Base-by-base conservation (phyloP, 2,797 vertebrate genomes). In the Zenarchopterus dispar region DNA sequence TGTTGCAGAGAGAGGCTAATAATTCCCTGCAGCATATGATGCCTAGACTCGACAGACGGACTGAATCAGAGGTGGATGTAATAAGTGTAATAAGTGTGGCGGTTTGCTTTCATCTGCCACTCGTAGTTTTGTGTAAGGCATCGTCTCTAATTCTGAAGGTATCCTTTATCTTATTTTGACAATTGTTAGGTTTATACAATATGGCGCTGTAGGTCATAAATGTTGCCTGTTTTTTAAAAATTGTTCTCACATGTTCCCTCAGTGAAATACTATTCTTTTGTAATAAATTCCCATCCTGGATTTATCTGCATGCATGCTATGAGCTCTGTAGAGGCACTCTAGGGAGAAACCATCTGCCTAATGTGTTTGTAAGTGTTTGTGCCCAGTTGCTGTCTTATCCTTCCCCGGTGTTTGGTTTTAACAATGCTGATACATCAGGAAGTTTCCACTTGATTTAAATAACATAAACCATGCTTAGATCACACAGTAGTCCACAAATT, bases 331-430 rank as follows among this genome's bases (percentile, higher is more conserved):
- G 73, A 63, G 61, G 56, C 75, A 75, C 79, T 84, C 70, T 62
- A 54, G 73, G 69, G 80, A 88, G 64, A 77, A 87, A 81, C 82
- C 82, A 83, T 88, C 83, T 87, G 80, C 70, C 67, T 88, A 74
- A 84, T 86, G 74, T 71, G 76, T 87, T 82, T 84, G 77, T 62
- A 77, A 82, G 74, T 70, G 81, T 84, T 48, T 70, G 69, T 77
- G 77, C 77, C 59, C 70, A 67, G 77, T 81, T 8, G 45, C 71
- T 58, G 70, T 78, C 69, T 73, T 62, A 80, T 81, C 75, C 60
- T 43, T 64, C 50, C 61, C 56, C 63, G 31, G 62, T 75, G 75
- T 55, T 75, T 43, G 48, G 33, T 67, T 69, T 70, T 39, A 77
- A 45, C 50, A 33, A 54, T 54, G 59, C 64, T 62, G 71, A 81